These are phyloP conservation scores for Euproctis similis DNA, from an alignment of 2,888 invertebrate genomes.

Conservation along the genomic window DNA sequence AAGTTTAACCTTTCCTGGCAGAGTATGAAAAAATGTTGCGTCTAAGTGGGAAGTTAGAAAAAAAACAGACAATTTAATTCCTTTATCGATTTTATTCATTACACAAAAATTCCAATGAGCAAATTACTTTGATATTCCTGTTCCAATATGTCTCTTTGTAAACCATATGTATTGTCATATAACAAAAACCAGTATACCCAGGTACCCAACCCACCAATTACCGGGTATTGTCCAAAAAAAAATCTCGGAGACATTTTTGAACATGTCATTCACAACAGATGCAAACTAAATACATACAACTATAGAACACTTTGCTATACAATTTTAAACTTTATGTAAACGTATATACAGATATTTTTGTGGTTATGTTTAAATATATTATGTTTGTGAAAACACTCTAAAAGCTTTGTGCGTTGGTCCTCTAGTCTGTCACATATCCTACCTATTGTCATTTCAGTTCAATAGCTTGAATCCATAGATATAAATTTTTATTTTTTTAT, in stretches of 20 bases:
- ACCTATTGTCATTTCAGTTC: slow-evolving; percentile 62
- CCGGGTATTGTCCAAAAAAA: slow-evolving; percentile 60
- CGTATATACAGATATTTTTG: slow-evolving; percentile 1
- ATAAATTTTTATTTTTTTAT: too few species aligned
- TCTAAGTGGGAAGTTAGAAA: too few species aligned
- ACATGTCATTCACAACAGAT: slow-evolving; percentile 59
- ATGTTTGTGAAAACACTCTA: slow-evolving; percentile 40
- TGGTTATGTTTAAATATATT: background rate
- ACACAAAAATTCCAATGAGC: slow-evolving; percentile 41
- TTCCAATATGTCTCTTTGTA: slow-evolving; percentile 50
- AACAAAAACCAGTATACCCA: slow-evolving; percentile 65
- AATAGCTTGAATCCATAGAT: slow-evolving; percentile 50
- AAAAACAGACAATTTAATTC: background rate
- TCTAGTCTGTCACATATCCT: slow-evolving; percentile 73
- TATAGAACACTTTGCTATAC: slow-evolving; percentile 5
- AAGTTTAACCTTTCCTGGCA: too few species aligned
- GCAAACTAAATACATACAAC: slow-evolving; percentile 8
- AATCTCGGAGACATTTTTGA: slow-evolving; percentile 70
- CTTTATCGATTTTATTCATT: slow-evolving; percentile 25
- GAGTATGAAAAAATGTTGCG: too few species aligned
- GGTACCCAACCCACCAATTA: slow-evolving; percentile 76
- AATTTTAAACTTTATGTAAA: slow-evolving; percentile 26
- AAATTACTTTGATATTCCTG: slow-evolving; percentile 61
- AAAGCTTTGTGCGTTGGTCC: slow-evolving; percentile 62
- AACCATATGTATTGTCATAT: slow-evolving; percentile 56